phyloP scores from a whole-genome alignment of 2,113 vertebrate genomes.

The Theristicus caerulescens region DNA sequence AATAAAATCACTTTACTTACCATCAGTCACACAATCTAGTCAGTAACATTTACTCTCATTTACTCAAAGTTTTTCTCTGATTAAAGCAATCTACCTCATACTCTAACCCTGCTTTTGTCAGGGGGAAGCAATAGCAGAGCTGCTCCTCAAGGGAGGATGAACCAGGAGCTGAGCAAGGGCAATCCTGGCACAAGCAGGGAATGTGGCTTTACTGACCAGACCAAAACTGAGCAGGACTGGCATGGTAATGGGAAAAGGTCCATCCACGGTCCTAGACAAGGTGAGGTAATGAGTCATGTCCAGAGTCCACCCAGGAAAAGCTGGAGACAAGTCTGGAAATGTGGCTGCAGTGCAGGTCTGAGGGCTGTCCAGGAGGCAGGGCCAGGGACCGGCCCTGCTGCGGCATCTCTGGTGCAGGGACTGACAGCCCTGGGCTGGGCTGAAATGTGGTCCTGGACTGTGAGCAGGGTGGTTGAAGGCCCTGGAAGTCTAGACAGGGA shows the following conservation, averaged over 20 bases:
- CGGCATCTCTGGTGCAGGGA: background rate
- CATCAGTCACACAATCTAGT: background rate
- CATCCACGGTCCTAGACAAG: background rate
- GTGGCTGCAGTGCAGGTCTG: fast-evolving
- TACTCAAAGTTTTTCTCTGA: background rate
- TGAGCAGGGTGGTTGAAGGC: background rate
- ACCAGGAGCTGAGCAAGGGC: background rate
- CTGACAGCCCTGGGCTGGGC: background rate
- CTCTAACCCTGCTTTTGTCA: background rate
- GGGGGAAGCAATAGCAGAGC: background rate
- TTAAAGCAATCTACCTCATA: background rate
- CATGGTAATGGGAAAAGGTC: background rate
- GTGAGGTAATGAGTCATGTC: background rate
- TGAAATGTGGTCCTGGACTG: background rate
- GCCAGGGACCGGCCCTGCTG: background rate
- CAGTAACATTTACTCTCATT: background rate
- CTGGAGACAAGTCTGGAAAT: background rate
- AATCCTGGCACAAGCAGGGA: background rate
- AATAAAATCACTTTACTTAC: background rate
- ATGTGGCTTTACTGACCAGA: background rate
- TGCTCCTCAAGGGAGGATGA: background rate
- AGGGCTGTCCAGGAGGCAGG: background rate
- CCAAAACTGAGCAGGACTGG: background rate
- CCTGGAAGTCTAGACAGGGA: background rate
- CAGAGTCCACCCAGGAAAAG: background rate